Conservation (phyloP, 2,113 vertebrate species). For the Pelusios castaneus region DNA sequence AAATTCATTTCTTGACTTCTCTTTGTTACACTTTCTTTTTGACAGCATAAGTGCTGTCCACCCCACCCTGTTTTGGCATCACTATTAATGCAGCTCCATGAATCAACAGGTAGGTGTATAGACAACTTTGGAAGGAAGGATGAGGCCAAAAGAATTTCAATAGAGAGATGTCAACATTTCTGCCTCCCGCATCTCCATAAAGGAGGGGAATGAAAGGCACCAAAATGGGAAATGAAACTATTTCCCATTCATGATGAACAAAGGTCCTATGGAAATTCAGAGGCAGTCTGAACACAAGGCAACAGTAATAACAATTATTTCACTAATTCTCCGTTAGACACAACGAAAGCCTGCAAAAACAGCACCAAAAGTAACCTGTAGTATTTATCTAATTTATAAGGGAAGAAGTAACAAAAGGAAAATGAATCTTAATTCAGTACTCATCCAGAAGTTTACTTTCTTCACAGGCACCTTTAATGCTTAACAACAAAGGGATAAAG, state of each 20-base stretch:
- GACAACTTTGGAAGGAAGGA: background rate
- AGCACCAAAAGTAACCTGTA: background rate
- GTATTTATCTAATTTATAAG: background rate
- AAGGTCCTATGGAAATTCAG: background rate
- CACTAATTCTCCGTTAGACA: background rate
- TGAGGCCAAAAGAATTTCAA: background rate
- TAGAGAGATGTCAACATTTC: background rate
- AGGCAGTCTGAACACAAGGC: background rate
- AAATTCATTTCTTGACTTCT: background rate
- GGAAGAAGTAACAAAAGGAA: slow-evolving; percentile 23
- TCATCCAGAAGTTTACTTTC: background rate
- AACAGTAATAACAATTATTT: background rate
- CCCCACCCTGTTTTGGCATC: too few relatives aligned
- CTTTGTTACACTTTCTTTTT: background rate
- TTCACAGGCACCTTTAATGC: slow-evolving; percentile 43
- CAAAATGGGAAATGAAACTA: background rate
- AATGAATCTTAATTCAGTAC: background rate
- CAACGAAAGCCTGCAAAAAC: background rate
- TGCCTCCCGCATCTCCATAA: background rate
- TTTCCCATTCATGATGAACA: background rate
- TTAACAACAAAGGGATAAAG: slow-evolving; percentile 29
- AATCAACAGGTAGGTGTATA: background rate
- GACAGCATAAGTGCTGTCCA: background rate
- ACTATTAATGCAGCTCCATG: background rate
- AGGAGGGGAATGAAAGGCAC: background rate